These are phyloP conservation scores for Hoplias malabaricus DNA, from an alignment of 2,113 vertebrate genomes.

Conservation along the genomic window DNA sequence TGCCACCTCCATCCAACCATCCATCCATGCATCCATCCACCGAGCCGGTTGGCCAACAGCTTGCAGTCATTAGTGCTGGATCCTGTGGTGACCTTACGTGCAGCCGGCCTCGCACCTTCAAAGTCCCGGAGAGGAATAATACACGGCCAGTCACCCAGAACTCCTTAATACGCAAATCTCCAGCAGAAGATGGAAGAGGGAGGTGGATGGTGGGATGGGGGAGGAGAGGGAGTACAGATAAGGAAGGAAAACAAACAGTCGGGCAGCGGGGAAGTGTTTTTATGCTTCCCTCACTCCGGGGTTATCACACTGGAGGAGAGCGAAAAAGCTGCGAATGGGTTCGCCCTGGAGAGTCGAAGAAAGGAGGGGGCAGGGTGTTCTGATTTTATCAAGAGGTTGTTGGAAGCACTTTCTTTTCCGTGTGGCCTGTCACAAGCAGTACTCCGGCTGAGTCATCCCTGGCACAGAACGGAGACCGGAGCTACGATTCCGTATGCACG, in stretches of 20 bases:
- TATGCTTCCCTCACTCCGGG: conserved; percentile 35
- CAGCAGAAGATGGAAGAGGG: conserved; percentile 57
- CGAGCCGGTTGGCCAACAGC: conserved; percentile 63
- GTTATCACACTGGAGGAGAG: conserved; percentile 28
- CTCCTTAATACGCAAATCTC: conserved; percentile 70
- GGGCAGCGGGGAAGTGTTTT: conserved; percentile 38
- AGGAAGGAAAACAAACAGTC: conserved; percentile 46
- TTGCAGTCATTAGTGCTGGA: conserved; percentile 76
- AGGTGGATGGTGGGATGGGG: conserved; percentile 41
- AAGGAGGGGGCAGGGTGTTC: background rate
- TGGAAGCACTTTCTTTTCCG: conserved; percentile 38
- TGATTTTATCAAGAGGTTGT: conserved; percentile 31
- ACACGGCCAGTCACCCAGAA: conserved; percentile 74
- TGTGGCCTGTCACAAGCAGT: conserved; percentile 52
- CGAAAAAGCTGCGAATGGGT: conserved; percentile 11
- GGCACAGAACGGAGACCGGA: conserved; percentile 11
- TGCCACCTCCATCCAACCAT: conserved; percentile 51
- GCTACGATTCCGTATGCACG: background rate
- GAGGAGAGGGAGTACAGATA: conserved; percentile 44
- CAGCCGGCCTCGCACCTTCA: conserved; percentile 74
- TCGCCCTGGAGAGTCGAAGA: background rate
- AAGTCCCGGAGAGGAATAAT: conserved; percentile 73
- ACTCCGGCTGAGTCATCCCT: conserved; percentile 50
- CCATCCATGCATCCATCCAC: conserved; percentile 46
- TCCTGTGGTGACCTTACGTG: conserved; percentile 74